Conservation (phyloP, 2,113 vertebrate species). For the Pachycephala philippinensis region DNA sequence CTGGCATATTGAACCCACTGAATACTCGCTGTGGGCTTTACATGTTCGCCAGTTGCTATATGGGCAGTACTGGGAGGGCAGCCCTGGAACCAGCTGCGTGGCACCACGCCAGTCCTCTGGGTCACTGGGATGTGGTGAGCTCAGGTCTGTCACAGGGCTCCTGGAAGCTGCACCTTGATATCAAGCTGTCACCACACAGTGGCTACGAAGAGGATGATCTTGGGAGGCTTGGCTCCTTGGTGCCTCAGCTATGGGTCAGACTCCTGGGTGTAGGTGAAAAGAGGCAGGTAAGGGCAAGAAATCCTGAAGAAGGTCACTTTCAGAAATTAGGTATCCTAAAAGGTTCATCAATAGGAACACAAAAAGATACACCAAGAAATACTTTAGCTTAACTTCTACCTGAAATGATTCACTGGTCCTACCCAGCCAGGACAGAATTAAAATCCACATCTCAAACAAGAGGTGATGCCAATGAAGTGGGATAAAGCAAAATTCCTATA, state of each 20-base stretch:
- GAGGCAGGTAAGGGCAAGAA: neutral
- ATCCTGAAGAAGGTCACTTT: neutral
- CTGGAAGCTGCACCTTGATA: neutral
- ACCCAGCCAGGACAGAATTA: neutral
- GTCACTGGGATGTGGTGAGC: neutral
- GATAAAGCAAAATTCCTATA: neutral
- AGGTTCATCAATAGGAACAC: neutral
- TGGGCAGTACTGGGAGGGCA: neutral
- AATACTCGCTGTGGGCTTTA: neutral
- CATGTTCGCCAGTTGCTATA: neutral
- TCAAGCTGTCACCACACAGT: neutral
- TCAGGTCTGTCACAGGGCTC: neutral
- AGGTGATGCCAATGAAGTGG: neutral
- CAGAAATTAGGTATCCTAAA: neutral
- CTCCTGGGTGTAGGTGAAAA: neutral
- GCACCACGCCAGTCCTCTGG: neutral
- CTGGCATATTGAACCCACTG: neutral
- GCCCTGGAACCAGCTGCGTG: accelerated
- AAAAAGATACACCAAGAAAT: neutral
- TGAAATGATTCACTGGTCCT: neutral
- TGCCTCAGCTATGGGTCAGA: neutral
- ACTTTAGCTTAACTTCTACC: neutral
- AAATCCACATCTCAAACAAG: neutral
- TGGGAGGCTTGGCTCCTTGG: accelerated
- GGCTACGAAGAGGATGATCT: neutral